Percentiles rank a stretch among this genome's conserved stretches.
Evolutionary conservation across 2,113 vertebrate genomes (phyloP).

Genomic region (Aegotheles bennettii): DNA sequence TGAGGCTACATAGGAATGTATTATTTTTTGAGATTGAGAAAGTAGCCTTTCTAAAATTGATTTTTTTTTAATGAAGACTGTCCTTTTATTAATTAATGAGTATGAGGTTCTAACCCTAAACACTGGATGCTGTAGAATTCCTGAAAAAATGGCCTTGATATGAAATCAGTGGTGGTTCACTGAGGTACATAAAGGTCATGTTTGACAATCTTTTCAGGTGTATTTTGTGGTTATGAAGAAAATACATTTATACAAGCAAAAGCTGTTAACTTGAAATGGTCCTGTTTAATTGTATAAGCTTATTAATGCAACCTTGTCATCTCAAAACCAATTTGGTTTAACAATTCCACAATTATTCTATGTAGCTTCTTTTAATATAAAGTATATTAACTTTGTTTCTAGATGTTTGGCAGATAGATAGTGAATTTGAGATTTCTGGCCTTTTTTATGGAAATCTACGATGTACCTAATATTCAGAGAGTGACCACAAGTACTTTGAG

Average conservation of each 20-base stretch:
- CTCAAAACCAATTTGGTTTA: background rate
- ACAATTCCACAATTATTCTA: background rate
- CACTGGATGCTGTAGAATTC: background rate
- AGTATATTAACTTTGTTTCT: background rate
- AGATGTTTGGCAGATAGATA: background rate
- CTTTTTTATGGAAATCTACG: background rate
- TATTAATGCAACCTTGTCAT: background rate
- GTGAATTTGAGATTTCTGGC: background rate
- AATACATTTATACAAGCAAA: background rate
- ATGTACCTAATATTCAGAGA: background rate
- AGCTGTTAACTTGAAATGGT: background rate
- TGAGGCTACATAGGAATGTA: background rate
- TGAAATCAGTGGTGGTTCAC: fast-evolving
- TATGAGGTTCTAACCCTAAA: background rate
- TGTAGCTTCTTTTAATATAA: background rate
- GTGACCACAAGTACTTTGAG: background rate
- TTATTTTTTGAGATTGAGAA: background rate
- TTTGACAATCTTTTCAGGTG: background rate
- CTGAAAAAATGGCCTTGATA: background rate
- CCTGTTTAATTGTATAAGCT: background rate
- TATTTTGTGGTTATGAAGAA: background rate
- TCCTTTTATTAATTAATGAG: background rate
- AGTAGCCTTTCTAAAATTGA: background rate
- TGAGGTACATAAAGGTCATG: background rate
- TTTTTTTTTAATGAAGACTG: background rate